A percentile compares a stretch with the other conserved stretches of the same genome.
These are phyloP conservation scores for Acrossocheilus fasciatus DNA, from an alignment of 2,797 vertebrate genomes.

Conservation along the genomic window DNA sequence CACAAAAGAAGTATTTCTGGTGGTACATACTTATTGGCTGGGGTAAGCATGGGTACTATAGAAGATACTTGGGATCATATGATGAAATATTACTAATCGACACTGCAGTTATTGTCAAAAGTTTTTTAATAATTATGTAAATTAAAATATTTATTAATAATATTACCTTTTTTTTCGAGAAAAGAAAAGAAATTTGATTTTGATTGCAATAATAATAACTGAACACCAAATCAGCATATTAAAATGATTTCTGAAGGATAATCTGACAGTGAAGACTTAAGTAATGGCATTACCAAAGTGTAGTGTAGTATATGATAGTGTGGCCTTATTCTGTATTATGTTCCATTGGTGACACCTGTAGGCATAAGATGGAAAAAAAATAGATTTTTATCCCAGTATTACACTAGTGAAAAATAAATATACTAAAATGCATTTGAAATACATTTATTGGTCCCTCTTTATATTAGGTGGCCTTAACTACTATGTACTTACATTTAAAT, in stretches of 20 bases:
- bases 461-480: no score
- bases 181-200: neutral
- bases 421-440: neutral
- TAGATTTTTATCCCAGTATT: neutral
- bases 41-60: constrained; percentile 73
- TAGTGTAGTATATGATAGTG: neutral
- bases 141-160: neutral
- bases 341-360: constrained; percentile 30
- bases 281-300: neutral
- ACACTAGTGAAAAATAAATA: neutral
- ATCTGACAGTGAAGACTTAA: neutral
- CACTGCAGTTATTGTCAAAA: neutral
- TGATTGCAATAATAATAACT: neutral
- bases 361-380: neutral
- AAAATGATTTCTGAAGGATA: neutral
- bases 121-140: neutral
- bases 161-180: neutral
- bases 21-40: constrained; percentile 89
- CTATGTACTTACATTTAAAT: no score
- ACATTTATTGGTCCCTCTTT: neutral
- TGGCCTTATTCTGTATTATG: neutral
- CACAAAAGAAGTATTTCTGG: constrained; percentile 90
- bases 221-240: neutral
- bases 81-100: neutral
- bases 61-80: neutral